Evolutionary conservation across 2,888 invertebrate genomes (phyloP).

Genomic region (Uropetala carovei): DNA sequence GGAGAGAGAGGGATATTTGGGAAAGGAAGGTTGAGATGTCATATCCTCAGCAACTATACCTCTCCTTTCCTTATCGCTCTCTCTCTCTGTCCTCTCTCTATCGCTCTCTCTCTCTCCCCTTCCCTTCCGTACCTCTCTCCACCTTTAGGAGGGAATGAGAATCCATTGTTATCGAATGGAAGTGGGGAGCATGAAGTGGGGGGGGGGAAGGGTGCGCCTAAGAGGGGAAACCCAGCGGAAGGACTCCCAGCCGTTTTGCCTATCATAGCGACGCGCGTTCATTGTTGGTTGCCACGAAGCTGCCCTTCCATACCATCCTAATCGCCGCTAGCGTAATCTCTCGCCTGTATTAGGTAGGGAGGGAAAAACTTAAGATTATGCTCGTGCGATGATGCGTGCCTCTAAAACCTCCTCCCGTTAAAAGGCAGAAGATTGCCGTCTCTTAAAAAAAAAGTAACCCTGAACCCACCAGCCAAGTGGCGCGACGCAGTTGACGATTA

Average conservation of each 20-base stretch:
- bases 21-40: neutral
- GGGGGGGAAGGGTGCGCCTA: neutral
- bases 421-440: neutral
- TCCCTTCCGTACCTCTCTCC: neutral
- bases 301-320: neutral
- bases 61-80: too few species aligned
- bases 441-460: neutral
- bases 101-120: neutral
- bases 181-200: too few species aligned
- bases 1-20: neutral
- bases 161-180: neutral
- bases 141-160: neutral
- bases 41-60: too few species aligned
- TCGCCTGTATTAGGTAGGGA: neutral
- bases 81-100: too few species aligned
- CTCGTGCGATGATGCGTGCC: neutral
- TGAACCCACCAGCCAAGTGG: too few species aligned
- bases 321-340: neutral
- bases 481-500: too few species aligned
- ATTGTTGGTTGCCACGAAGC: constrained; percentile 7
- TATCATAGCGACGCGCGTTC: constrained; percentile 1
- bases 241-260: neutral
- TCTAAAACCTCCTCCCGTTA: neutral
- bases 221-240: neutral
- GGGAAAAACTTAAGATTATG: neutral